These are phyloP conservation scores for Mystacornis crossleyi DNA, from an alignment of 2,113 vertebrate species.

Conservation along the genomic window DNA sequence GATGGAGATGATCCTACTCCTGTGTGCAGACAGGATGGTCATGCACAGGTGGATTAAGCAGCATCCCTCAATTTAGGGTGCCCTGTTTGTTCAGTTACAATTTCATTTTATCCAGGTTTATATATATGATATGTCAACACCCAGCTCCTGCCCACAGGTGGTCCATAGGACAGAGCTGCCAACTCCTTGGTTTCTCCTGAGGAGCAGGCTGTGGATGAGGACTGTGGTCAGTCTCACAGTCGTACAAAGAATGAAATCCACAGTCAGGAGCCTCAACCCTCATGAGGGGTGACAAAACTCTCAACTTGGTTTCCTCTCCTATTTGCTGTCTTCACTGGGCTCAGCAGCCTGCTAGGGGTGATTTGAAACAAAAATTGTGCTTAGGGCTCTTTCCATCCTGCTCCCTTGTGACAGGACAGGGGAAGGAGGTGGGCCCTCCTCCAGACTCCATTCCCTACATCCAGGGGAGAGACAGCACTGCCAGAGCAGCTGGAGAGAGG, in stretches of 20 bases:
- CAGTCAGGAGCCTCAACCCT: accelerated
- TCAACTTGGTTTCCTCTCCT: background rate
- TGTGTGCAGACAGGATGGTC: background rate
- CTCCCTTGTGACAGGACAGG: background rate
- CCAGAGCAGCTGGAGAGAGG: accelerated
- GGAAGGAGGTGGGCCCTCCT: background rate
- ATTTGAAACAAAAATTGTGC: background rate
- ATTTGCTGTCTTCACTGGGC: background rate
- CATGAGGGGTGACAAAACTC: background rate
- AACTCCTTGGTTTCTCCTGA: background rate
- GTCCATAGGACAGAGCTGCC: background rate
- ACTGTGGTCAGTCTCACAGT: background rate
- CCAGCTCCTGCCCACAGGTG: background rate
- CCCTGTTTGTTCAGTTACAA: background rate
- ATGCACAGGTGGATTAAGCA: background rate
- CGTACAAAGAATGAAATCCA: background rate
- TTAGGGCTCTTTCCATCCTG: background rate
- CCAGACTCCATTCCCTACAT: accelerated
- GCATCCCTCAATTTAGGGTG: background rate
- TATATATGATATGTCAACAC: background rate
- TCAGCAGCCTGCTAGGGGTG: background rate
- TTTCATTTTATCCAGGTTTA: background rate
- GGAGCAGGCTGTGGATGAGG: background rate
- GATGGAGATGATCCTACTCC: background rate
- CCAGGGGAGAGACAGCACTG: background rate